Percentiles rank a stretch among this genome's conserved stretches.
Conservation (phyloP, 2,888 invertebrate genomes). For the Kryphioiulus occultus region DNA sequence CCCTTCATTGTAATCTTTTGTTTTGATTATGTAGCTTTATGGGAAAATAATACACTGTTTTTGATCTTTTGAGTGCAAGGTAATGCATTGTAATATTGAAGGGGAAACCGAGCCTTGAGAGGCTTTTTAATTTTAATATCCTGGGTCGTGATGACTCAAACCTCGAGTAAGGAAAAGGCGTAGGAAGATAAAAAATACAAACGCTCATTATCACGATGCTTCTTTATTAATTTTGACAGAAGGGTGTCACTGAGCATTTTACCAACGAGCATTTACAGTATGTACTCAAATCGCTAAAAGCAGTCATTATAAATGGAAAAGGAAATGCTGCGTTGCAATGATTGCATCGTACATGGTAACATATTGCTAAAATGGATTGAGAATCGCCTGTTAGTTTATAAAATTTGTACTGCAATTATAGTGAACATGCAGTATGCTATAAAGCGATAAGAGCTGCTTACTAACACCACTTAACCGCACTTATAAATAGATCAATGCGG, state of each 20-base stretch:
- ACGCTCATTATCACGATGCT: background rate
- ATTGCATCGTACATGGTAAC: no score
- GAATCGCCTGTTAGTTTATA: background rate
- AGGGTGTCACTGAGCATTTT: background rate
- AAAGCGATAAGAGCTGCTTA: background rate
- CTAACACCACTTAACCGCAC: background rate
- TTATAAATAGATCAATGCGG: background rate
- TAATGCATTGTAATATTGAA: background rate
- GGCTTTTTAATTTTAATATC: background rate
- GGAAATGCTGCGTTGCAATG: background rate
- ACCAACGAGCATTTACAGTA: background rate
- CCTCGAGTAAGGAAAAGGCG: background rate
- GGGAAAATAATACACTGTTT: background rate
- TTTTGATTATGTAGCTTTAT: background rate
- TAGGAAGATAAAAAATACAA: conserved; percentile 1
- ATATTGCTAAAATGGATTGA: background rate
- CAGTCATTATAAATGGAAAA: background rate
- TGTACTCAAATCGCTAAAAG: no score
- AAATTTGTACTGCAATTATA: background rate
- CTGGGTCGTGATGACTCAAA: background rate
- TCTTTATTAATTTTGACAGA: conserved; percentile 11
- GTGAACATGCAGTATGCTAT: background rate
- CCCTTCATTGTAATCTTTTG: background rate
- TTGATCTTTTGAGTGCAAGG: background rate
- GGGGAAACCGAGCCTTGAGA: background rate